These are phyloP conservation scores for Troilus luridus DNA, from an alignment of 2,888 invertebrate species.

Conservation along the genomic window DNA sequence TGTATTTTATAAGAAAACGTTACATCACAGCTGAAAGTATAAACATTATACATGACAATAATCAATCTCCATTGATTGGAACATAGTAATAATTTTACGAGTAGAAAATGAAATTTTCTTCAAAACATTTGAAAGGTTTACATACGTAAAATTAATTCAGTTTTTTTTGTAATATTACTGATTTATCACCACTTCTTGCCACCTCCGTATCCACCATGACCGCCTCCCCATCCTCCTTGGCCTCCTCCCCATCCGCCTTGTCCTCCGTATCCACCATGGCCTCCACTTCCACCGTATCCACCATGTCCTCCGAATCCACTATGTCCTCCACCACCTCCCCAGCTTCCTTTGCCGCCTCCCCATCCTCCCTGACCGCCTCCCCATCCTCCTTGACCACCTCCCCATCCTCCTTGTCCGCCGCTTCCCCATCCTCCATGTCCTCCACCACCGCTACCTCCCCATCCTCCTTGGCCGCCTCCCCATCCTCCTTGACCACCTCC, in stretches of 20 bases:
- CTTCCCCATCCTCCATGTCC: constrained; percentile 14
- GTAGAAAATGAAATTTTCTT: not conserved
- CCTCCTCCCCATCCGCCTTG: not conserved
- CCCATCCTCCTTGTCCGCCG: constrained; percentile 22
- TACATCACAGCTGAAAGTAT: not conserved
- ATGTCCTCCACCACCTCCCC: not conserved
- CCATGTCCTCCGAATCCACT: not conserved
- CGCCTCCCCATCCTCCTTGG: not conserved
- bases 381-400: not conserved
- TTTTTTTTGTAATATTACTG: not conserved
- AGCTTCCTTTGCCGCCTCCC: not conserved
- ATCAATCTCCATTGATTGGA: constrained; percentile 11
- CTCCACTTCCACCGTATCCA: not conserved
- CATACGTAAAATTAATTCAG: not conserved
- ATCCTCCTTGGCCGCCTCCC: too few species aligned
- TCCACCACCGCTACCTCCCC: constrained; percentile 11
- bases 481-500: constrained; percentile 2
- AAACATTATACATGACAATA: constrained; percentile 29
- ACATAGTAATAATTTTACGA: not conserved
- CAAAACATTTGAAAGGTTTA: not conserved
- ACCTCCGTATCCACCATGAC: not conserved
- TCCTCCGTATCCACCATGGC: constrained; percentile 14
- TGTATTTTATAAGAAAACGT: not conserved
- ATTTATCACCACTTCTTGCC: not conserved
- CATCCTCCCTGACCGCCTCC: constrained; percentile 50